Conservation (phyloP, 1,140 invertebrate species). For the Cyclargus thomasi region DNA sequence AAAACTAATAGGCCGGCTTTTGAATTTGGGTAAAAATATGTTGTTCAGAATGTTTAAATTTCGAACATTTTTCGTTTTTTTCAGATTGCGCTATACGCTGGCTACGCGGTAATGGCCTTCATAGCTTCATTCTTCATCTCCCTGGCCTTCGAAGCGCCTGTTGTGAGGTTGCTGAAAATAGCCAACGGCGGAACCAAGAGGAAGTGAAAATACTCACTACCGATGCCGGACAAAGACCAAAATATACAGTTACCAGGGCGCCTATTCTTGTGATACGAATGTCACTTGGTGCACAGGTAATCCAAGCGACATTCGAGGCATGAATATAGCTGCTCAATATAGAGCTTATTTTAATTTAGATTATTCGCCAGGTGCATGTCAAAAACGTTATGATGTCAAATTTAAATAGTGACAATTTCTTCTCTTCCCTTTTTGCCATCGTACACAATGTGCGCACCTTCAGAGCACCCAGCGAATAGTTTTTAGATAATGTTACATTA, state of each 20-base stretch:
- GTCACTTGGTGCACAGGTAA: too few species aligned
- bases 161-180: constrained; percentile 85
- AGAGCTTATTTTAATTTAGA: neutral
- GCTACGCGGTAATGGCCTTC: constrained; percentile 86
- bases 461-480: too few species aligned
- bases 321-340: neutral
- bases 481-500: too few species aligned
- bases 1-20: too few species aligned
- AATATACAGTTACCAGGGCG: neutral
- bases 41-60: neutral
- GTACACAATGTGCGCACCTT: too few species aligned
- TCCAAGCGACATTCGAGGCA: too few species aligned
- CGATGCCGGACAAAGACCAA: constrained; percentile 17
- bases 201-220: constrained; percentile 23
- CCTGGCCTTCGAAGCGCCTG: constrained; percentile 84
- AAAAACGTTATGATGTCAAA: too few species aligned
- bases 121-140: constrained; percentile 85
- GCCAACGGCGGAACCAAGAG: constrained; percentile 40
- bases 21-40: too few species aligned
- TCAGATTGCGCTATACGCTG: constrained; percentile 85
- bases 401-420: too few species aligned
- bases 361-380: too few species aligned
- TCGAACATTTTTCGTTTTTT: constrained; percentile 37
- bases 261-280: too few species aligned
- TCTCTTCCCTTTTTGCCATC: too few species aligned